Percentiles rank a stretch among this genome's conserved stretches.
These are phyloP conservation scores for Glyptemys insculpta DNA, from an alignment of 2,797 vertebrate genomes.

Conservation along the genomic window DNA sequence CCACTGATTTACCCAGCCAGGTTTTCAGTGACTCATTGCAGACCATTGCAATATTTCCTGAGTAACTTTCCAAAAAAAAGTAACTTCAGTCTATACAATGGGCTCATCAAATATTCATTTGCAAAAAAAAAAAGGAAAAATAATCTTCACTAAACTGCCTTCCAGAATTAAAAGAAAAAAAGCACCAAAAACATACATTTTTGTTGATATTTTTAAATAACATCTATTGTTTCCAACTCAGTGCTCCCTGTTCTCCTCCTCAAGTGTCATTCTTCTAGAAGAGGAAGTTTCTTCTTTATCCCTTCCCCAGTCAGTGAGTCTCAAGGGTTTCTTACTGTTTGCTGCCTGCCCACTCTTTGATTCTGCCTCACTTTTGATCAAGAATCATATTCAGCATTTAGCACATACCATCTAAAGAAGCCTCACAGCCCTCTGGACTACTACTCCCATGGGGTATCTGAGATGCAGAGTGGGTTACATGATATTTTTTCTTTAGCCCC, in stretches of 20 bases:
- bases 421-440: not conserved
- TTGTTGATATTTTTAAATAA: not conserved
- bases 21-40: slow-evolving; percentile 44
- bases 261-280: not conserved
- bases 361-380: not conserved
- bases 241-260: slow-evolving; percentile 3
- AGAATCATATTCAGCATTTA: not conserved
- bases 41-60: slow-evolving; percentile 22
- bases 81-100: slow-evolving; percentile 12
- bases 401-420: not conserved
- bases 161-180: not conserved
- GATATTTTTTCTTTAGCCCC: not conserved
- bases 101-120: slow-evolving; percentile 25
- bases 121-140: not conserved
- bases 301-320: not conserved
- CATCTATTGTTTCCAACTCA: not conserved
- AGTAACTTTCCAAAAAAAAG: slow-evolving; percentile 9
- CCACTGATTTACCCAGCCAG: slow-evolving; percentile 25
- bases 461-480: fast-evolving
- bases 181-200: slow-evolving; percentile 41
- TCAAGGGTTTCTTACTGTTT: not conserved
- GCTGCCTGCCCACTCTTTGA: not conserved
- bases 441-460: fast-evolving
- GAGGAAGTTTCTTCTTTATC: not conserved
- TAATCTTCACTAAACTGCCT: not conserved